Base-by-base conservation (phyloP, 2,888 invertebrate genomes). In the Eurois occulta region DNA sequence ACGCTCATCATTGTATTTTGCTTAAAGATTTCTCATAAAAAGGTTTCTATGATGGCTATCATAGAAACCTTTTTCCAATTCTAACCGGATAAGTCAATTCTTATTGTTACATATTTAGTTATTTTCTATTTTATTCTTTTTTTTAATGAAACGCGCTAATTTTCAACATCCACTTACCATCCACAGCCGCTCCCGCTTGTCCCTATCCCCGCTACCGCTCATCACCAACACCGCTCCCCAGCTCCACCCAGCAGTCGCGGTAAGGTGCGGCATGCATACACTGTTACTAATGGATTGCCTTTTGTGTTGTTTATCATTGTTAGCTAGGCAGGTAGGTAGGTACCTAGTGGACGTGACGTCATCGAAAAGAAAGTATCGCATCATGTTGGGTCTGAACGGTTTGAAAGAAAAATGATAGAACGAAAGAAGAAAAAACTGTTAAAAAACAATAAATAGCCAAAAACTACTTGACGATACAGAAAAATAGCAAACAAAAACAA, bases 241-340 rank as follows among this genome's bases (percentile, higher is more conserved):
- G 72, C 85, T 86, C 86, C 85, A 85, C 85, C 85, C 85, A 83
- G 52, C 86, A 80, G 86, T 68, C 76, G 84, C 73, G 65, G 76
- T 60, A 78, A 87, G 86, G 85, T 84, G 87, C 84, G 86, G 83
- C 88, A 69, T 88, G 94, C 94, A 95, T 94, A 95, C 94, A 94
- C 92, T 92, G 94, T 92, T 84, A 76, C 90, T 95, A 95, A 88
- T 88, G 88, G 88, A 89, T 89, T 89, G 86, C 88, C 89, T 89
- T 88, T 88, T 89, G 87, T 89, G 89, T 77, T 87, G 88, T 89
- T 89, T 89, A 88, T 89, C 89, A 89, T 88, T 90, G 90, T 89
- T 87, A 86, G 80, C 74, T 84, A 70, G 78, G 48, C 69, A 69
- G 80, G 78, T 78, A 70, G 68, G 60, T 69, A 70, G 64, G 58